These are phyloP conservation scores for Phoeniculus purpureus DNA, from an alignment of 2,797 vertebrate genomes.

Conservation along the genomic window DNA sequence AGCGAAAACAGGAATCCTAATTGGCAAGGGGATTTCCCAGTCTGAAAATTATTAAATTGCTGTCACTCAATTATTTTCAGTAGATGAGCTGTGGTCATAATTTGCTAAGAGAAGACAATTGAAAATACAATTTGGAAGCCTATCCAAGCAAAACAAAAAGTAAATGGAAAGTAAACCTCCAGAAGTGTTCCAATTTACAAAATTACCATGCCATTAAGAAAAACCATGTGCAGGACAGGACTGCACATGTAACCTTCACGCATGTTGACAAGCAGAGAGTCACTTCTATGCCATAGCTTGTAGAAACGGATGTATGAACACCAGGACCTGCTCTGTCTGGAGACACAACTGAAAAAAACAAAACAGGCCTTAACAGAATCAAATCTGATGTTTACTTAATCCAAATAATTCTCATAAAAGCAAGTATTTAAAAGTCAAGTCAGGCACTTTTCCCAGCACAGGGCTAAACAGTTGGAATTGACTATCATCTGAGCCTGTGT, in stretches of 20 bases:
- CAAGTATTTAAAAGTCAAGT: neutral
- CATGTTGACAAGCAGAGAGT: neutral
- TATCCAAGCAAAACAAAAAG: constrained; percentile 28
- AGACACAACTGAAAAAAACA: neutral
- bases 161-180: constrained; percentile 37
- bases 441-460: neutral
- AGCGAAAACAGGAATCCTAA: constrained; percentile 40
- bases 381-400: neutral
- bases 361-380: neutral
- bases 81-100: neutral
- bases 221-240: neutral
- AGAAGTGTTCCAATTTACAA: neutral
- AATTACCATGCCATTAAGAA: neutral
- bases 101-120: neutral
- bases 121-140: neutral
- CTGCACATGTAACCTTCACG: rapidly evolving
- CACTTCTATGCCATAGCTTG: neutral
- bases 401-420: neutral
- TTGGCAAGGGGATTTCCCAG: constrained; percentile 3
- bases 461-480: neutral
- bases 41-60: neutral
- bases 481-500: neutral
- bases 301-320: neutral
- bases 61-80: constrained; percentile 37
- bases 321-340: neutral